These are phyloP conservation scores for Cheirogaleus major DNA, from an alignment of 2,797 vertebrate species.

Conservation along the genomic window DNA sequence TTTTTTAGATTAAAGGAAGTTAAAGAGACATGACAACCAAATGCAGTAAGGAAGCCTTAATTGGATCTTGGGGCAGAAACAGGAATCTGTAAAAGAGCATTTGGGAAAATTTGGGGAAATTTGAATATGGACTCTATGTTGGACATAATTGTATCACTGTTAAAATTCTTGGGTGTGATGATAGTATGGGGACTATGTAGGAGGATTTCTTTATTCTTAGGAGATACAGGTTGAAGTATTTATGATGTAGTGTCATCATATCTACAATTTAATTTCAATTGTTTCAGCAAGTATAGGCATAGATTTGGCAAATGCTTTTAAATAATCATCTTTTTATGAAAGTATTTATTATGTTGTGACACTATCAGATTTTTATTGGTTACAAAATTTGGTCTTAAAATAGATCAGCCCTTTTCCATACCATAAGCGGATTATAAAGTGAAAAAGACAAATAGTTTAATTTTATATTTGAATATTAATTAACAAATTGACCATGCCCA, in stretches of 20 bases:
- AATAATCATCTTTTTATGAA: background rate
- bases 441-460: background rate
- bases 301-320: background rate
- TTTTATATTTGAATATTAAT: conserved; percentile 10
- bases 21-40: background rate
- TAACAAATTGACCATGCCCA: background rate
- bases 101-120: background rate
- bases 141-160: background rate
- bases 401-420: background rate
- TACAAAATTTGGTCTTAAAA: conserved; percentile 32
- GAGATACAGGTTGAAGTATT: background rate
- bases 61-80: background rate
- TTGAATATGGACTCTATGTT: background rate
- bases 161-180: background rate
- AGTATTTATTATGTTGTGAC: background rate
- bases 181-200: background rate
- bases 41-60: background rate
- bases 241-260: background rate
- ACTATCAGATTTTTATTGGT: conserved; percentile 11
- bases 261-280: background rate
- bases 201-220: background rate
- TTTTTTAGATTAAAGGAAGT: background rate
- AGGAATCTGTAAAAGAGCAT: background rate
- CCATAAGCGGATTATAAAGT: background rate
- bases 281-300: background rate